Evolutionary conservation across 2,797 vertebrate genomes (phyloP).

Genomic region (Prionace glauca): DNA sequence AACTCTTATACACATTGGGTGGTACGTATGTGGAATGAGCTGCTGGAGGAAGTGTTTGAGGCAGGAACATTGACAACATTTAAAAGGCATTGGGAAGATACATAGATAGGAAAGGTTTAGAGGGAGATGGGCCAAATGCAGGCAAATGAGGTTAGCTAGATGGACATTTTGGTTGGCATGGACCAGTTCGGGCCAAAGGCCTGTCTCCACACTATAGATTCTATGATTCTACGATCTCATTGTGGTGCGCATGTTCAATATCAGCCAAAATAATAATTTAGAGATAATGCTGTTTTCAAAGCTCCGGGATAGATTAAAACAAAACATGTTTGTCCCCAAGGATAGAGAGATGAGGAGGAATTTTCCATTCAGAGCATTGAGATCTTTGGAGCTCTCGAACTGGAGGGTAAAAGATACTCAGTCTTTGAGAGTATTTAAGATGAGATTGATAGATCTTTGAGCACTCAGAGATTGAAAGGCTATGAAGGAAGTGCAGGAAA

Average conservation of each 20-base stretch:
- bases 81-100: too few species aligned
- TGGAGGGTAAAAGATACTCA: not conserved
- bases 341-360: not conserved
- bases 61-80: too few species aligned
- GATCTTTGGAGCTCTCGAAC: not conserved
- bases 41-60: too few species aligned
- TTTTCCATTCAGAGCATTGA: not conserved
- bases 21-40: too few species aligned
- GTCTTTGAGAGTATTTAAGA: not conserved
- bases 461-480: not conserved
- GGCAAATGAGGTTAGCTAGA: too few species aligned
- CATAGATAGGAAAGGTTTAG: too few species aligned
- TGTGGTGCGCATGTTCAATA: not conserved
- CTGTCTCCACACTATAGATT: too few species aligned
- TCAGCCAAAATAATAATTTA: not conserved
- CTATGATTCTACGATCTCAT: not conserved
- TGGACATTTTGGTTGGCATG: too few species aligned
- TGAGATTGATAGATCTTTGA: not conserved
- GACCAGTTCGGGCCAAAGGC: too few species aligned
- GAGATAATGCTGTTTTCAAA: not conserved
- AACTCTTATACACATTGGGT: too few species aligned
- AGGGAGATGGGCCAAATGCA: too few species aligned
- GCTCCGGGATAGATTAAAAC: not conserved
- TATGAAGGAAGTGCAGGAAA: not conserved
- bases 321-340: not conserved